phyloP scores from a whole-genome alignment of 2,797 vertebrate genomes.

The Argyrosomus regius region DNA sequence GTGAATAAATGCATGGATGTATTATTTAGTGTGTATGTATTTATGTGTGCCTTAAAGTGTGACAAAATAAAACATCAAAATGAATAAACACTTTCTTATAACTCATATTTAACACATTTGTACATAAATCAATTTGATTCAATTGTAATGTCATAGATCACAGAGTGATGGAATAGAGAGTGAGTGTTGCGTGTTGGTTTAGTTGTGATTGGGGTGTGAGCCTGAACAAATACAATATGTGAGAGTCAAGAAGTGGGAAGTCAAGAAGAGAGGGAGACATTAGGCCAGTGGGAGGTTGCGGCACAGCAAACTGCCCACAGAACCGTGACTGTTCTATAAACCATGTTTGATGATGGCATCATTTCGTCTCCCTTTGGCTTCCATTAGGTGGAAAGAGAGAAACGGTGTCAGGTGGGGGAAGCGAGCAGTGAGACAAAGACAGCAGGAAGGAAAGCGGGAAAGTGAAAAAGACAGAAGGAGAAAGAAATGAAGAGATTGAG shows the following conservation, averaged over 20 bases:
- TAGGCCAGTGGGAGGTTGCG: slow-evolving; percentile 18
- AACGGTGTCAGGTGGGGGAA: slow-evolving; percentile 13
- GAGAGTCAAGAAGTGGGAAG: slow-evolving; percentile 14
- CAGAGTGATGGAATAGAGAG: neutral
- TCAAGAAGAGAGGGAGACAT: slow-evolving; percentile 35
- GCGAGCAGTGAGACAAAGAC: slow-evolving; percentile 30
- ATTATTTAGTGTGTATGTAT: neutral
- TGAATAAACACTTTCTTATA: neutral
- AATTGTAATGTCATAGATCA: neutral
- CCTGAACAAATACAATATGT: slow-evolving; percentile 24
- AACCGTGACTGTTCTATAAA: slow-evolving; percentile 48
- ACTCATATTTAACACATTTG: neutral
- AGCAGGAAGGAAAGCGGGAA: neutral
- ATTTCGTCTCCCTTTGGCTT: slow-evolving; percentile 50
- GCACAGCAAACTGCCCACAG: slow-evolving; percentile 39
- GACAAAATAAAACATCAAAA: neutral
- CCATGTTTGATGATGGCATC: slow-evolving; percentile 52
- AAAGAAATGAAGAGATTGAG: slow-evolving; percentile 11
- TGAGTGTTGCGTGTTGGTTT: neutral
- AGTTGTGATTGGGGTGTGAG: slow-evolving; percentile 17
- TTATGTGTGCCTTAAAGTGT: neutral
- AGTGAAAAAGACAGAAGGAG: slow-evolving; percentile 6
- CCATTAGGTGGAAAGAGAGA: slow-evolving; percentile 46
- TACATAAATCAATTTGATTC: slow-evolving; percentile 3
- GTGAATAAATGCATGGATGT: neutral